Evolutionary conservation across 2,888 invertebrate genomes (phyloP), one percentile per base, ranked within the genome.

Genomic region (Lordiphosa andalusiaca): DNA sequence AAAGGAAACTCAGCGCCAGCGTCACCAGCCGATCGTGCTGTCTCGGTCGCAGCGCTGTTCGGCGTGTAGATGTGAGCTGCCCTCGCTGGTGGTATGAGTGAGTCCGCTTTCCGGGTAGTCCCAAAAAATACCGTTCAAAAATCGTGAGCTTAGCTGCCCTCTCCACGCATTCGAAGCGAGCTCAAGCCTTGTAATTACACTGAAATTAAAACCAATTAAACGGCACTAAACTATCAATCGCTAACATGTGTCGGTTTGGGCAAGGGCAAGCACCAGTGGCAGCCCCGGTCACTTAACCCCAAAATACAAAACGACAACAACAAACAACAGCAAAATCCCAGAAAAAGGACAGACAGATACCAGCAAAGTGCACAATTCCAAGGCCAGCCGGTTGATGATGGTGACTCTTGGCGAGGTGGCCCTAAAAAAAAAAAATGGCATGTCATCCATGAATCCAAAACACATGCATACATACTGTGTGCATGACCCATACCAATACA

Each of bases 341-440:
- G 41, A 65, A 62, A 70, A 71, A 71, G 71, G 71, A 72, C 74
- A 59, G 71, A 53, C 71, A 30, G 6, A 36, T 51, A 30, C 25
- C 63, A 39, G 19, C 35, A 50, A 37, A 16, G 41, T 33, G 37
- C 42, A 41, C 35, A 33, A 36, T 51, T 59, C 57, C 84, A 84
- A 84, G 84, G 84, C 84, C 80, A 76, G 30, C 77, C 16, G 73
- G 73, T 80, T 51, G 38, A 65, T 16, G 16, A 16, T 41, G 57
- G 50, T 40, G 50, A 50, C 39, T 56, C 33, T 39, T 63, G 55
- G 48, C 30, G 51, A 51, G 59, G 58, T 65, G 83, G 71, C 77
- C 81, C 73, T 68, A 80, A 77, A 75, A 30, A 66, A 80, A 77
- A 75, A 30, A 66, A 67, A 80, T 13, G 75, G 83, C 75, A 67